Percentiles rank a stretch among this genome's conserved stretches.
phyloP scores from a whole-genome alignment of 2,888 invertebrate genomes.

The Rhagium mordax region DNA sequence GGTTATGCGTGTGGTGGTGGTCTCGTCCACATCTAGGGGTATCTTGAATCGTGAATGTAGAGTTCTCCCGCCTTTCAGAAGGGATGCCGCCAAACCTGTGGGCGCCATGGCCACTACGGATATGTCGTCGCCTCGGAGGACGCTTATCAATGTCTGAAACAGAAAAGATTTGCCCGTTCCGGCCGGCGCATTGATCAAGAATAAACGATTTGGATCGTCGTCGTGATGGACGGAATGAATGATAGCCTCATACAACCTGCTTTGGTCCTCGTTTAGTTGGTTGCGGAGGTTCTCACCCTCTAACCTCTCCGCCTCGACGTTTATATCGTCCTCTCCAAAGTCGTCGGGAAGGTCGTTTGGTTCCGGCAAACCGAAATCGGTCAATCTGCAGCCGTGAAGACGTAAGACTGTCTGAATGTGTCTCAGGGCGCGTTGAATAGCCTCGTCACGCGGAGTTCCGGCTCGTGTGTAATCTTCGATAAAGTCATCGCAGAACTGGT shows the following conservation, averaged over 20 bases:
- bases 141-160: not conserved
- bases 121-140: not conserved
- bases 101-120: not conserved
- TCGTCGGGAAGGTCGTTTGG: not conserved
- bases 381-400: not conserved
- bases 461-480: not conserved
- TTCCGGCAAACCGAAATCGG: not conserved
- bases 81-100: not conserved
- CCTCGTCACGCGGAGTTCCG: not conserved
- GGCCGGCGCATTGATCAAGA: not conserved
- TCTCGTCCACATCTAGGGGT: not conserved
- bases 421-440: not conserved
- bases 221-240: not conserved
- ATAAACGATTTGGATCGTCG: not conserved
- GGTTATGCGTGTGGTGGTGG: not conserved
- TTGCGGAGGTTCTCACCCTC: not conserved
- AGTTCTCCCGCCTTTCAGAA: conserved; percentile 11
- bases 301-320: not conserved
- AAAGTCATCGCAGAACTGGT: too few species aligned
- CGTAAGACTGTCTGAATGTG: not conserved
- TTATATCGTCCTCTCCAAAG: not conserved
- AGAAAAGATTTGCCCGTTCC: not conserved
- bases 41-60: conserved; percentile 1
- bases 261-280: not conserved
- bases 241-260: not conserved